Conservation (phyloP, 92 coral and sea anemone genomes). For the Umimayanthus chanpuru region DNA sequence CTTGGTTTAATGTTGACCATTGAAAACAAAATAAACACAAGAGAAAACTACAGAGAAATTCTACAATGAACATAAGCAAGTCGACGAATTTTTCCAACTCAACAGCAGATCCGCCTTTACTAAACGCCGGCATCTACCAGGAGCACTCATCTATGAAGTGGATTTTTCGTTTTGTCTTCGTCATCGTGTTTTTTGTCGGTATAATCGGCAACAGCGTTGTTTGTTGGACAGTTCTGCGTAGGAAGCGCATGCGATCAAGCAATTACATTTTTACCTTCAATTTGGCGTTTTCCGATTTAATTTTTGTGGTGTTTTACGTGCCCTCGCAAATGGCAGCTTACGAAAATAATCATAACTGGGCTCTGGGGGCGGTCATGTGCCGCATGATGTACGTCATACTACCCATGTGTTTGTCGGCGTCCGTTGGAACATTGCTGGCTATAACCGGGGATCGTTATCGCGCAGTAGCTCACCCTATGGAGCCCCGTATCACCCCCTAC, state of each 20-base stretch:
- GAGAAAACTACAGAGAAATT: background rate
- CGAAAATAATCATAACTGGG: constrained; percentile 95
- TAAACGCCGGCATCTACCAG: constrained; percentile 26
- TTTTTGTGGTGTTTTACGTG: constrained; percentile 81
- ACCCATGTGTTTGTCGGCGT: constrained; percentile 81
- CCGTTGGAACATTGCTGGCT: constrained; percentile 86
- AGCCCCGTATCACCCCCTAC: constrained; percentile 74
- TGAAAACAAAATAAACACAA: background rate
- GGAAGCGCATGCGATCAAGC: constrained; percentile 86
- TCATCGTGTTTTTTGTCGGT: constrained; percentile 82
- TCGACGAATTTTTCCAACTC: background rate
- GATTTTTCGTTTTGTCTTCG: constrained; percentile 82
- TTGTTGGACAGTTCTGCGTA: constrained; percentile 85
- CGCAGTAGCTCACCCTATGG: constrained; percentile 87
- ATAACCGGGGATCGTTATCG: constrained; percentile 93
- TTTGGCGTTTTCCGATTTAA: constrained; percentile 86
- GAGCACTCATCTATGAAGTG: constrained; percentile 85
- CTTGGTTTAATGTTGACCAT: background rate
- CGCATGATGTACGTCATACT: constrained; percentile 76
- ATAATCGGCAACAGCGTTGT: constrained; percentile 85
- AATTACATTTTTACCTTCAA: constrained; percentile 92
- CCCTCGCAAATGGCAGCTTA: constrained; percentile 98
- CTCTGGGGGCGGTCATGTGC: constrained; percentile 86
- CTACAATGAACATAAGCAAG: constrained; percentile 15
- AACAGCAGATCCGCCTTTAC: background rate